Evolutionary conservation across 2,113 vertebrate genomes (phyloP), one percentile per base, ranked within the genome.

Genomic region (Anoura caudifer): DNA sequence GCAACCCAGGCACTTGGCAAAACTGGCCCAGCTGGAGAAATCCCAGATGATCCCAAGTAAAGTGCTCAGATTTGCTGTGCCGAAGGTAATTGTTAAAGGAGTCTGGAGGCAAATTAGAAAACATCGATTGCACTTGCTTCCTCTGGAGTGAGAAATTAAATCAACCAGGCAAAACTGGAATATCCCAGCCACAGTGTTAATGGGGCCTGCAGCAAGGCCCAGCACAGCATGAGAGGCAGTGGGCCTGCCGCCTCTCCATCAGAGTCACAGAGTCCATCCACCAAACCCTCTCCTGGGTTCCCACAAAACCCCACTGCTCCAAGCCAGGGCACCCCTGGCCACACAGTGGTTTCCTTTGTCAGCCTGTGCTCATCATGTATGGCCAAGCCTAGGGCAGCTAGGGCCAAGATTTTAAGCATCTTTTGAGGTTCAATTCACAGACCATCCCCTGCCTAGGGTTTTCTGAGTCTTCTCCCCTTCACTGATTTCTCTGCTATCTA

Each of bases 61-160:
- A 96, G 92, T 16, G 63, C 61, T 89, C 43, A 38, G 87, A 76
- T 87, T 65, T 47, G 87, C 52, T 61, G 70, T 72, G 69, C 54
- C 67, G 75, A 93, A 89, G 82, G 87, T 79, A 94, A 90, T 65
- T 41, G 76, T 45, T 84, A 87, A 87, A 87, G 70, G 92, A 92
- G 59, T 85, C 94, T 52, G 38, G 90, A 77, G 95, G 87, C 76
- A 63, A 87, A 95, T 96, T 95, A 97, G 87, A 91, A 93, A 96
- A 89, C 52, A 82, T 52, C 1, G 1, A 95, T 82, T 31, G 50
- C n/a, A 87, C 65, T 83, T 92, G 92, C 92, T 94, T 84, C n/a
- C 94, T 90, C 94, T 50, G 56, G 56, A 93, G 47, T 90, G 87
- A 97, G 95, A 96, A 85, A 95, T 95, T 93, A 95, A 96, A 95